phyloP scores from a whole-genome alignment of 2,113 vertebrate genomes.

The Cyrtonyx montezumae region DNA sequence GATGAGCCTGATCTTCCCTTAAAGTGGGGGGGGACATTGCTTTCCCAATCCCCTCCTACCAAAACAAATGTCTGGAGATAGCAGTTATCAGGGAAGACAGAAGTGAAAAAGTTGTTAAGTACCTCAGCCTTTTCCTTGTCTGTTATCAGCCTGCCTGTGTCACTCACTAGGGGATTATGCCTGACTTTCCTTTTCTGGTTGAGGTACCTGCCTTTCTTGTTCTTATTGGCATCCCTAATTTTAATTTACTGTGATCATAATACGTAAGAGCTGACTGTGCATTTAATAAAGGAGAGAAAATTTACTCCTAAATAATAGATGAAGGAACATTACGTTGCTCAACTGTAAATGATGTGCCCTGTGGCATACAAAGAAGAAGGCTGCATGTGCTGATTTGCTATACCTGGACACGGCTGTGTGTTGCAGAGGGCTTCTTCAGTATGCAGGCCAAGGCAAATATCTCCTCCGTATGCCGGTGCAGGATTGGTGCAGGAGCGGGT shows the following conservation, averaged over 20 bases:
- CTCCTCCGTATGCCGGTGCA: constrained; percentile 90
- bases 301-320: neutral
- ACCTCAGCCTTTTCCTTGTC: no score
- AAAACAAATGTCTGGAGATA: no score
- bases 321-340: neutral
- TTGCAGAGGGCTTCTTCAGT: constrained; percentile 96
- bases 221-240: no score
- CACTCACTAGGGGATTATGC: no score
- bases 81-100: no score
- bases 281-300: neutral
- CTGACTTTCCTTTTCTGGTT: no score
- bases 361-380: neutral
- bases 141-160: no score
- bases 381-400: fast-evolving
- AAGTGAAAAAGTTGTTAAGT: no score
- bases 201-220: no score
- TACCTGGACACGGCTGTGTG: constrained; percentile 93
- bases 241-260: neutral
- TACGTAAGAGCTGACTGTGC: neutral
- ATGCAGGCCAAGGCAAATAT: constrained; percentile 97
- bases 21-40: no score
- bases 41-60: no score
- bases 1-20: no score
- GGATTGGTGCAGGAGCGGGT: constrained; percentile 94
- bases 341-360: neutral